Percentiles rank a stretch among this genome's conserved stretches.
phyloP scores from a whole-genome alignment of 23 tunicate genomes.

The Botrylloides violaceus region DNA sequence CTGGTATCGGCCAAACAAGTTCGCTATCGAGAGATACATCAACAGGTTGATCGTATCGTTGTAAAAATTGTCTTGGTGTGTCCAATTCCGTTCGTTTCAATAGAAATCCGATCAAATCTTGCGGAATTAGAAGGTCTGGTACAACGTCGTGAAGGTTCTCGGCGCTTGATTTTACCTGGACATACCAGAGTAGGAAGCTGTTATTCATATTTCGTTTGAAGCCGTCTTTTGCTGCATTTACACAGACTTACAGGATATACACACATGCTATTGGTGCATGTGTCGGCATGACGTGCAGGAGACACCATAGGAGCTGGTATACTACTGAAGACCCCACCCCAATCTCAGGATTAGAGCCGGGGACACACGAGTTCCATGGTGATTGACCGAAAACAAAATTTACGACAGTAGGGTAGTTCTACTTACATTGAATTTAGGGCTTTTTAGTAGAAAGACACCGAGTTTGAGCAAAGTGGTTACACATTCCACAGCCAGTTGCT shows the following conservation, averaged over 20 bases:
- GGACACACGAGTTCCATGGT: no score
- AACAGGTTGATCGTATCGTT: slow-evolving; percentile 68
- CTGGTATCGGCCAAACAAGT: slow-evolving; percentile 81
- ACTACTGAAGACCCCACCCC: no score
- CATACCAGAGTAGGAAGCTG: background rate
- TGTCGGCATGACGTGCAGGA: no score
- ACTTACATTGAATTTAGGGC: slow-evolving; percentile 84
- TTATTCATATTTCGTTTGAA: background rate
- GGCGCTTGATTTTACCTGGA: slow-evolving; percentile 39
- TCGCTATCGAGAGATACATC: slow-evolving; percentile 65
- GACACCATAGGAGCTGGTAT: no score
- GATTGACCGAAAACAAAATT: no score
- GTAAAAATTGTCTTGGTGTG: slow-evolving; percentile 42
- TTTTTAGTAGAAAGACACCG: slow-evolving; percentile 57
- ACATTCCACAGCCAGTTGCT: slow-evolving; percentile 69
- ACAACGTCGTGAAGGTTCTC: slow-evolving; percentile 71
- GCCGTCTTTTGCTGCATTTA: no score
- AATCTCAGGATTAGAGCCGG: no score
- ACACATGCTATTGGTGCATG: no score
- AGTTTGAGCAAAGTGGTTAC: slow-evolving; percentile 52
- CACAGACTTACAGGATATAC: no score
- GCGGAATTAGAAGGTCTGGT: slow-evolving; percentile 80
- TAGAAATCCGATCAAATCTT: slow-evolving; percentile 71
- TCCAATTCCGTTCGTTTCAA: slow-evolving; percentile 66
- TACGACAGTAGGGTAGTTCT: no score